phyloP scores from a whole-genome alignment of 2,888 invertebrate genomes.

The Baronia brevicornis region DNA sequence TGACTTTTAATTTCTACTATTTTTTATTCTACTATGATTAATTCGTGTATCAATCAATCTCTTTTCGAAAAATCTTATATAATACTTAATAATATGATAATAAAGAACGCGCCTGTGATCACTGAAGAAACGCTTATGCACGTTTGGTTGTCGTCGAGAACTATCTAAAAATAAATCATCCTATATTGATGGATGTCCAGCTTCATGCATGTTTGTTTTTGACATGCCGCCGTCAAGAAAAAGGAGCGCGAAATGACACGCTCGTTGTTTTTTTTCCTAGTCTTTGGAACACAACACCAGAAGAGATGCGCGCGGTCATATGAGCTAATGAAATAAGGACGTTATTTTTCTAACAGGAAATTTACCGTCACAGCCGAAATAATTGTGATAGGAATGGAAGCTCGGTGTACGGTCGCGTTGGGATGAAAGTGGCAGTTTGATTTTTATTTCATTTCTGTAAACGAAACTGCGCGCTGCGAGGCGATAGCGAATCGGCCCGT shows the following conservation, averaged over 20 bases:
- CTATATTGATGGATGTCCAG: conserved; percentile 65
- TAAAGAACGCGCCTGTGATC: no score
- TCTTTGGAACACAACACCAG: conserved; percentile 49
- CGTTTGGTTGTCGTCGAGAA: conserved; percentile 40
- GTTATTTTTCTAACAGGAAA: conserved; percentile 45
- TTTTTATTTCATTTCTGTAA: conserved; percentile 31
- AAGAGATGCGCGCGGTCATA: conserved; percentile 35
- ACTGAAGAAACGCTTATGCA: no score
- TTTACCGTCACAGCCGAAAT: conserved; percentile 33
- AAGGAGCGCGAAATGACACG: conserved; percentile 53
- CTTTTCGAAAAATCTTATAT: no score
- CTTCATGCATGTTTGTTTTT: conserved; percentile 59
- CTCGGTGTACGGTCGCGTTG: conserved; percentile 9
- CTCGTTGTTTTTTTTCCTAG: conserved; percentile 43
- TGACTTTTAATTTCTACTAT: no score
- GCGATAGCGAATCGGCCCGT: conserved; percentile 30
- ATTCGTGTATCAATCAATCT: no score
- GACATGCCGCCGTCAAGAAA: conserved; percentile 55
- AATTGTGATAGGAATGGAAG: conserved; percentile 14
- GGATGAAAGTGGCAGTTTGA: conserved; percentile 26
- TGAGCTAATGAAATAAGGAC: conserved; percentile 29
- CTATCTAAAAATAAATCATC: conserved; percentile 52
- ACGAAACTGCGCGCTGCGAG: conserved; percentile 23
- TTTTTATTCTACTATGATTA: no score
- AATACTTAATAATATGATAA: no score